Evolutionary conservation across 2,797 vertebrate species (phyloP).

Genomic region (Phoebastria nigripes): DNA sequence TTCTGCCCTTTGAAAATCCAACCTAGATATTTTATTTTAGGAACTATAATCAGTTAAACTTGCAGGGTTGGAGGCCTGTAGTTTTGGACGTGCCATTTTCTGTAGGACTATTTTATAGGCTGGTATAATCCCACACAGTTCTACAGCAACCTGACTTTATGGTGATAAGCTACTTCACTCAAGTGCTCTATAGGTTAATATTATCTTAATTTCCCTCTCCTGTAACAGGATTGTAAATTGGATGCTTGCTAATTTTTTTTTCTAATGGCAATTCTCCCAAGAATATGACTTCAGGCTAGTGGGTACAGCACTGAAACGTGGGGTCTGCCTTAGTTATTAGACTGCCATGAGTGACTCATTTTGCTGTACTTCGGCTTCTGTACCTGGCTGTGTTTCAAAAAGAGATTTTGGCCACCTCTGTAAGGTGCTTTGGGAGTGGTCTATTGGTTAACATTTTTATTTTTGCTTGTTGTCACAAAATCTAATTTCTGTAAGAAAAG

Average conservation of each 20-base stretch:
- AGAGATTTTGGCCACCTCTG: neutral
- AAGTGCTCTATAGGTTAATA: neutral
- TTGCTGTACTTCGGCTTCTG: neutral
- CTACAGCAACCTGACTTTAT: neutral
- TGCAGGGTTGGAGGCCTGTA: neutral
- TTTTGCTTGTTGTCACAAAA: neutral
- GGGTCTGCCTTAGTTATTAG: neutral
- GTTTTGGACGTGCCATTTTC: neutral
- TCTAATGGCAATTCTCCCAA: neutral
- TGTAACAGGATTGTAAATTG: neutral
- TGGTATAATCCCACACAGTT: neutral
- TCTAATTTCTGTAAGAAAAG: neutral
- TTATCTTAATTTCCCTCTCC: neutral
- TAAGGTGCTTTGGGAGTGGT: neutral
- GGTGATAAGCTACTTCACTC: neutral
- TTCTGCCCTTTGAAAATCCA: neutral
- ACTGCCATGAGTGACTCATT: neutral
- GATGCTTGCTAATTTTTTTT: neutral
- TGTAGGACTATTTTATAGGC: neutral
- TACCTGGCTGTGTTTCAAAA: neutral
- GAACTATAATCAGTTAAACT: neutral
- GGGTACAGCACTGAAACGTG: neutral
- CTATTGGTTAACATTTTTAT: neutral
- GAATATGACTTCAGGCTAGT: neutral
- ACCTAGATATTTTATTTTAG: neutral